phyloP scores from a whole-genome alignment of 2,113 vertebrate species.

The Suncus etruscus region DNA sequence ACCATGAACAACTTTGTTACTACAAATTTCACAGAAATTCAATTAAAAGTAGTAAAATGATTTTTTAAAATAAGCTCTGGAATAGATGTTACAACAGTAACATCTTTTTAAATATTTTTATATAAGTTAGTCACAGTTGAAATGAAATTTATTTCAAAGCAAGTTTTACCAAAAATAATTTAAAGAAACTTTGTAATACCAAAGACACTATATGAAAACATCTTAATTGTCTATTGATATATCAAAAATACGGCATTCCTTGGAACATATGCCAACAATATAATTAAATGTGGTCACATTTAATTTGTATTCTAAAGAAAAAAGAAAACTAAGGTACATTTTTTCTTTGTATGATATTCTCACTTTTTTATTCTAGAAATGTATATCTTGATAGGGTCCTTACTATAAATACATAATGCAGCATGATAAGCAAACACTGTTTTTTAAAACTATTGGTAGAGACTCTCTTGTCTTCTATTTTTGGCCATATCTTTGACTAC shows the following conservation, averaged over 20 bases:
- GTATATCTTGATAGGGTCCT: background rate
- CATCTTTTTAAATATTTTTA: background rate
- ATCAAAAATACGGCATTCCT: background rate
- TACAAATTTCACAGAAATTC: no score
- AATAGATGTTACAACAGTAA: constrained; percentile 22
- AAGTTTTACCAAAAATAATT: background rate
- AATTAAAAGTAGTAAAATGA: no score
- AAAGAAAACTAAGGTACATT: background rate
- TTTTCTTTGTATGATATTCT: background rate
- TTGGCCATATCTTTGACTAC: background rate
- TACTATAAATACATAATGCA: background rate
- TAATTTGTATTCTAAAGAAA: background rate
- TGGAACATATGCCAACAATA: background rate
- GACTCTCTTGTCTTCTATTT: background rate
- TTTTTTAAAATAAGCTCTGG: background rate
- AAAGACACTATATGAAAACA: background rate
- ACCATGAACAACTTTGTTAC: no score
- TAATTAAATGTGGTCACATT: background rate
- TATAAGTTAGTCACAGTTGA: background rate
- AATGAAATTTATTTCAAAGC: background rate
- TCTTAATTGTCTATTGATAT: background rate
- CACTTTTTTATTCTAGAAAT: background rate
- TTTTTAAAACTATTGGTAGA: background rate
- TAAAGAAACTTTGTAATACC: background rate
- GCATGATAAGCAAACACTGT: background rate